Conservation (phyloP, 2,888 invertebrate species). For the Drosophila merina region DNA sequence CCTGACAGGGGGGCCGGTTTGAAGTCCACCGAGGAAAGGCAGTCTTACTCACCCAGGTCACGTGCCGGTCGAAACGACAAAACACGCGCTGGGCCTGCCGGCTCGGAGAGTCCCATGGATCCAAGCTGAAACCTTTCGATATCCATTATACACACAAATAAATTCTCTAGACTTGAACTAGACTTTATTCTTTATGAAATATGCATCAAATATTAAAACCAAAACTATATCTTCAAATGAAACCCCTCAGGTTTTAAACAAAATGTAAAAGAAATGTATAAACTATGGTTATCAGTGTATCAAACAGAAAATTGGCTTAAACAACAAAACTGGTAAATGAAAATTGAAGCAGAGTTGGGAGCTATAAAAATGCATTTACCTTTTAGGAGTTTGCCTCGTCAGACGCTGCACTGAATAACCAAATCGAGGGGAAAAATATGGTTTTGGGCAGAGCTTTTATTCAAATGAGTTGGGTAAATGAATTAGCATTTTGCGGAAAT, state of each 20-base stretch:
- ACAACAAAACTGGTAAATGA: constrained; percentile 16
- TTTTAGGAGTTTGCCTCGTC: constrained; percentile 13
- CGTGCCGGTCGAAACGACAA: constrained; percentile 73
- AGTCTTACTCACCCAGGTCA: constrained; percentile 70
- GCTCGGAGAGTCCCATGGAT: constrained; percentile 44
- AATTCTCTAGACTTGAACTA: not conserved
- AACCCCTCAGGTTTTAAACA: no score
- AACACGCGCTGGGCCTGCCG: constrained; percentile 61
- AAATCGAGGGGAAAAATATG: constrained; percentile 25
- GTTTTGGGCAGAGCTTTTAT: constrained; percentile 18
- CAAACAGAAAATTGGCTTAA: constrained; percentile 18
- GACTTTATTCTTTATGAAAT: not conserved
- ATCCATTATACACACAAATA: constrained; percentile 12
- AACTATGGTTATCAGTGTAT: not conserved
- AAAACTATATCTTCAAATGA: no score
- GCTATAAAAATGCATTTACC: constrained; percentile 45
- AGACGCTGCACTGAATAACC: constrained; percentile 24
- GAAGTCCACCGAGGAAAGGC: constrained; percentile 9
- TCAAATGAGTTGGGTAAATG: constrained; percentile 12
- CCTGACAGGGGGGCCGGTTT: constrained; percentile 12
- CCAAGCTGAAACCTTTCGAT: constrained; percentile 15
- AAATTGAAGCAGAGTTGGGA: constrained; percentile 19
- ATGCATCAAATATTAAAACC: not conserved
- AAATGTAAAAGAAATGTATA: no score
- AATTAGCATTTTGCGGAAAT: constrained; percentile 6